phyloP scores from a whole-genome alignment of 2,888 invertebrate species.

The Morpho achilles region DNA sequence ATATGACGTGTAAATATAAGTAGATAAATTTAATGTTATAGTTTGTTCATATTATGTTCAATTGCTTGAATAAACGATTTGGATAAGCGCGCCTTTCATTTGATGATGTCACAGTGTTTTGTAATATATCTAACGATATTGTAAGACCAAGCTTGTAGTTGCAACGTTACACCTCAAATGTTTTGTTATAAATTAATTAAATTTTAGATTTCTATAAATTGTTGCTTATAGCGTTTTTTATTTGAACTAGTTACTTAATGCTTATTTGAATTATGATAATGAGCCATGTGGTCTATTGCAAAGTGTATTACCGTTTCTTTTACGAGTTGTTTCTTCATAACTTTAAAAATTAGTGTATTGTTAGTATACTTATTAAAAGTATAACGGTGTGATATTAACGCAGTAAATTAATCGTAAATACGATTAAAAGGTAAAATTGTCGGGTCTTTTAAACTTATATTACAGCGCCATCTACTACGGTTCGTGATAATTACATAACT shows the following conservation, averaged over 20 bases:
- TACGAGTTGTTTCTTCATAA: not conserved
- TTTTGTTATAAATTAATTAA: not conserved
- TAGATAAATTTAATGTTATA: constrained; percentile 80
- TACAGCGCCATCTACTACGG: constrained; percentile 2
- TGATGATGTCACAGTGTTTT: constrained; percentile 16
- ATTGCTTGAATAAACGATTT: constrained; percentile 80
- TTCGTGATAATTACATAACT: not conserved
- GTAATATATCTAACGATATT: constrained; percentile 2
- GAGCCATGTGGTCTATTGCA: not conserved
- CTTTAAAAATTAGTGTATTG: not conserved
- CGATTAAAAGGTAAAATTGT: too few relatives aligned
- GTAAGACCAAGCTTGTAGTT: not conserved
- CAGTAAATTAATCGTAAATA: too few relatives aligned
- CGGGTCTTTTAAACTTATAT: not conserved
- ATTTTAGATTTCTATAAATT: not conserved
- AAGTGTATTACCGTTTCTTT: too few relatives aligned
- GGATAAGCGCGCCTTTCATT: constrained; percentile 64
- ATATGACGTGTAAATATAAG: constrained; percentile 77
- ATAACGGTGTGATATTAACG: too few relatives aligned
- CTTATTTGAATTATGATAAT: not conserved
- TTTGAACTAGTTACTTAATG: not conserved
- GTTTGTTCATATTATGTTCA: constrained; percentile 78
- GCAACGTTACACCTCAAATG: constrained; percentile 1
- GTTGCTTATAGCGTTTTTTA: not conserved
- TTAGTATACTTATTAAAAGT: too few relatives aligned